Conservation (phyloP, 2,888 invertebrate species). For the Tetramorium bicarinatum region DNA sequence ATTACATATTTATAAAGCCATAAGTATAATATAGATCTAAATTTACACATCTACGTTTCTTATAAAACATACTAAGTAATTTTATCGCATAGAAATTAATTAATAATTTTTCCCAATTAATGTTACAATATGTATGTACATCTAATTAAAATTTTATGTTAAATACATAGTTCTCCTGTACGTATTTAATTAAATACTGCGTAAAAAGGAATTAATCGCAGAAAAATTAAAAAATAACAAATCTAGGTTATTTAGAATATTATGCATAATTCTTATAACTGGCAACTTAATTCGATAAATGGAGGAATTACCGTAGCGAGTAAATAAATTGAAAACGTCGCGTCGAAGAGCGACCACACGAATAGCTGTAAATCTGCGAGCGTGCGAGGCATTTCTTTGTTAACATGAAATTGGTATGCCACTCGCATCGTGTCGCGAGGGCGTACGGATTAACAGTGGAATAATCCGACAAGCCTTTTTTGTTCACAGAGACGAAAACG, state of each 20-base stretch:
- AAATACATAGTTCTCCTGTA: background rate
- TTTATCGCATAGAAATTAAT: background rate
- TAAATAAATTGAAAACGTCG: constrained; percentile 27
- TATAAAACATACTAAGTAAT: constrained; percentile 1
- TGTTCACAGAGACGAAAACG: constrained; percentile 6
- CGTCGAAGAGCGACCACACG: background rate
- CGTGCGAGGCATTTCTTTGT: constrained; percentile 32
- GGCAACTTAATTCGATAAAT: constrained; percentile 10
- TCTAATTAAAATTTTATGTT: background rate
- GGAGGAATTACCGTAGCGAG: too few species aligned
- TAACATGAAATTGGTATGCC: constrained; percentile 34
- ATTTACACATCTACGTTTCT: background rate
- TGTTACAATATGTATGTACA: too few species aligned
- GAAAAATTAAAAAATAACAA: background rate
- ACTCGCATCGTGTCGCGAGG: constrained; percentile 30
- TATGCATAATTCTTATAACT: background rate
- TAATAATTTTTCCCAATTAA: background rate
- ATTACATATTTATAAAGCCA: background rate
- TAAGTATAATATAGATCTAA: background rate
- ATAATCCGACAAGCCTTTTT: constrained; percentile 37
- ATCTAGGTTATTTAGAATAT: background rate
- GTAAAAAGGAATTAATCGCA: background rate
- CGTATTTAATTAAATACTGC: too few species aligned
- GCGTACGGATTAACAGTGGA: constrained; percentile 22
- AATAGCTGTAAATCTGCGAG: constrained; percentile 7